These are phyloP conservation scores for Harmothoe impar DNA, from an alignment of 2,888 invertebrate species.

Conservation along the genomic window DNA sequence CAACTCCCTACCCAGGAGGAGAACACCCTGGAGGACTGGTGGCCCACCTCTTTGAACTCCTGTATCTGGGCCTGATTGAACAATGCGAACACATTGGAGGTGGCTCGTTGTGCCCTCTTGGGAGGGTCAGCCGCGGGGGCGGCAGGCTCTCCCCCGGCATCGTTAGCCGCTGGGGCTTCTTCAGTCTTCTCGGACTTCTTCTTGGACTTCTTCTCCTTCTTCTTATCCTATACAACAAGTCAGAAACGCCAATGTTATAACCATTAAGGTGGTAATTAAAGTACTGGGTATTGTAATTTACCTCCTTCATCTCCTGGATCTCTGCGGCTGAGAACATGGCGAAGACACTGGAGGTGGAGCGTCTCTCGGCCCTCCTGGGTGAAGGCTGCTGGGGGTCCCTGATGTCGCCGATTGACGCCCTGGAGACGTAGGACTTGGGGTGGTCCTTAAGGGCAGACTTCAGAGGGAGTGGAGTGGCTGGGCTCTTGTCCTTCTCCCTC, in stretches of 20 bases:
- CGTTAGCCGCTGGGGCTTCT: slow-evolving; percentile 23
- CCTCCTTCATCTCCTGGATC: slow-evolving; percentile 64
- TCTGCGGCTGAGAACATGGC: slow-evolving; percentile 45
- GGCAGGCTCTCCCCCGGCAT: background rate
- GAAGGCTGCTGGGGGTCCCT: background rate
- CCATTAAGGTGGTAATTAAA: background rate
- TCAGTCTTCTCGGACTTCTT: slow-evolving; percentile 58
- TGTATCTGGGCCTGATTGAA: slow-evolving; percentile 86
- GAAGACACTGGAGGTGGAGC: slow-evolving; percentile 63
- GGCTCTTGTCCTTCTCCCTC: slow-evolving; percentile 46
- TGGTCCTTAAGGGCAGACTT: slow-evolving; percentile 23
- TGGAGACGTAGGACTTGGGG: background rate
- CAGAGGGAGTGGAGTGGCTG: background rate
- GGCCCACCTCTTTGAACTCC: slow-evolving; percentile 85
- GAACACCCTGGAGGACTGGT: background rate
- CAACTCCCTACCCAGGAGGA: background rate
- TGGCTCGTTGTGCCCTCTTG: slow-evolving; percentile 70
- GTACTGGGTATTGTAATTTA: slow-evolving; percentile 1
- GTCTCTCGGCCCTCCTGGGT: slow-evolving; percentile 41
- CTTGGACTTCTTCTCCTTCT: slow-evolving; percentile 64
- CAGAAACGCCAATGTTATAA: background rate
- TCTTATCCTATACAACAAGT: slow-evolving; percentile 58
- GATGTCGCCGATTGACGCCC: background rate
- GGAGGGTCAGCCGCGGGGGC: slow-evolving; percentile 58
- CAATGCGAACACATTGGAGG: slow-evolving; percentile 83